Evolutionary conservation across 2,113 vertebrate species (phyloP).

Genomic region (Hyperopisus bebe): DNA sequence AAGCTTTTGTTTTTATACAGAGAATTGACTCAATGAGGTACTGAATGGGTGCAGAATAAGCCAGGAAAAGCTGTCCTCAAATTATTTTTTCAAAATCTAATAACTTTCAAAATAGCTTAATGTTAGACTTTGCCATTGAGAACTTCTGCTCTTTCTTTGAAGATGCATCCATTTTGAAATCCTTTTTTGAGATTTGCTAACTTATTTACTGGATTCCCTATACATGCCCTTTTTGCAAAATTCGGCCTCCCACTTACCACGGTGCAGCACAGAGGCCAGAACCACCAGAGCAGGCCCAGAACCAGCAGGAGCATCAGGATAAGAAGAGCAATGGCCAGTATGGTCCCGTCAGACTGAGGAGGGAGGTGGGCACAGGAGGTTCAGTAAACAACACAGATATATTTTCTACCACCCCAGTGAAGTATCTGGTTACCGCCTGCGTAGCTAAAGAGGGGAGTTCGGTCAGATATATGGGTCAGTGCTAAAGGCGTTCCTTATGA

Average conservation of each 20-base stretch:
- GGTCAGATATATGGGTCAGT: neutral
- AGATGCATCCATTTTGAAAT: neutral
- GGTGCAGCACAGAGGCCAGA: constrained; percentile 98
- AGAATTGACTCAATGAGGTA: neutral
- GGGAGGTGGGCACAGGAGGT: neutral
- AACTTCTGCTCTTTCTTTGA: neutral
- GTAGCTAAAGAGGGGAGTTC: neutral
- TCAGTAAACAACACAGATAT: neutral
- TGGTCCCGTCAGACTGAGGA: constrained; percentile 86
- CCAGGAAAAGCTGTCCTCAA: neutral
- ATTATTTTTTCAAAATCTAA: neutral
- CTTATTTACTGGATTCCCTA: neutral
- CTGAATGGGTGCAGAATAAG: neutral
- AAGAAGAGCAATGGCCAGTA: constrained; percentile 86
- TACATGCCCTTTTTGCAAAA: neutral
- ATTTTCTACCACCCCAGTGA: neutral
- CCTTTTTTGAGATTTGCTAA: neutral
- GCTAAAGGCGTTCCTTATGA: neutral
- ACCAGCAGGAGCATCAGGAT: constrained; percentile 86
- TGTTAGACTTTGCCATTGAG: neutral
- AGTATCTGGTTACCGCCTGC: neutral
- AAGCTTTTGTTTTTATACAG: neutral
- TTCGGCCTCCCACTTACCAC: constrained; percentile 72
- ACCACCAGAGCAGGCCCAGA: constrained; percentile 92
- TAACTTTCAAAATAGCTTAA: neutral